Conservation (phyloP, 2,113 vertebrate genomes). For the Platichthys stellatus region DNA sequence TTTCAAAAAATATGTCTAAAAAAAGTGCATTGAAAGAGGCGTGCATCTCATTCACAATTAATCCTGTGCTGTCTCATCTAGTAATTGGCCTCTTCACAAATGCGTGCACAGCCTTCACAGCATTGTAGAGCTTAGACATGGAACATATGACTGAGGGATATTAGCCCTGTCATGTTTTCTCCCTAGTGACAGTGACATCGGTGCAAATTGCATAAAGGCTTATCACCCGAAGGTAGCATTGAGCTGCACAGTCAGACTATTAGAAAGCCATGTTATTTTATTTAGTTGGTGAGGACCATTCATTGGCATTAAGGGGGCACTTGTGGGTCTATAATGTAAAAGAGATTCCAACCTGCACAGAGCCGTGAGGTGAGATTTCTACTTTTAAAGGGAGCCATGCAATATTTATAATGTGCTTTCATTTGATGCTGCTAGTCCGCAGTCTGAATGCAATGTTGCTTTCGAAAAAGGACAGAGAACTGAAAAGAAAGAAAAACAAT, state of each 20-base stretch:
- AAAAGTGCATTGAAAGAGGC: not conserved
- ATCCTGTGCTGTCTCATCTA: constrained; percentile 21
- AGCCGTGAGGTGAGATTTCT: constrained; percentile 17
- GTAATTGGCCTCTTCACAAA: constrained; percentile 7
- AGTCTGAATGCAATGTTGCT: constrained; percentile 5
- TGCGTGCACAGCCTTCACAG: not conserved
- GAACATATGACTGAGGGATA: constrained; percentile 19
- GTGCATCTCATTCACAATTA: constrained; percentile 15
- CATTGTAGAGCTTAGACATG: constrained; percentile 12
- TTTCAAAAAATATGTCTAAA: constrained; percentile 24
- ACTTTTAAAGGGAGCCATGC: constrained; percentile 39
- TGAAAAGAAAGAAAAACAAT: not conserved
- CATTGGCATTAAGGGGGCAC: not conserved
- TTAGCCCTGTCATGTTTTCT: constrained; percentile 15
- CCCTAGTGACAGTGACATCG: constrained; percentile 42
- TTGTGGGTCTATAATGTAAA: not conserved
- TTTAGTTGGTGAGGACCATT: constrained; percentile 29
- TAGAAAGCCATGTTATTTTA: constrained; percentile 32
- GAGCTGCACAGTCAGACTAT: constrained; percentile 33
- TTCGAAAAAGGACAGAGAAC: constrained; percentile 18
- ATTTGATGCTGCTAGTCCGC: constrained; percentile 22
- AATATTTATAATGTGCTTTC: constrained; percentile 49
- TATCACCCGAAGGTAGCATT: constrained; percentile 37
- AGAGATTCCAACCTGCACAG: constrained; percentile 23
- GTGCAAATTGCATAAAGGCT: constrained; percentile 48